Evolutionary conservation across 2,113 vertebrate species (phyloP), one percentile per base, ranked within the genome.

Genomic region (Octodon degus): DNA sequence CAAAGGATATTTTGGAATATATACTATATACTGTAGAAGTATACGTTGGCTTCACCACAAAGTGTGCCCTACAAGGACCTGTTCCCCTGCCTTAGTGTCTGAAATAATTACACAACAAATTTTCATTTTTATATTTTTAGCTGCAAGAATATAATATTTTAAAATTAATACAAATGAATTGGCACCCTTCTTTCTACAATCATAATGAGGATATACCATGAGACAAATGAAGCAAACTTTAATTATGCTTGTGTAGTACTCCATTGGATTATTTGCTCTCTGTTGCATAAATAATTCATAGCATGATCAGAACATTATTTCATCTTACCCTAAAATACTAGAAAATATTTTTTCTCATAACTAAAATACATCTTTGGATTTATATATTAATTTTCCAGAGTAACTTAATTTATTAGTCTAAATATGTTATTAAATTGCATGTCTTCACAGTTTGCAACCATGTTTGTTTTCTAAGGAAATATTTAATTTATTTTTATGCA

Each of bases 61-160:
- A 53, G 24, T 53, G 8, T 55, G 62, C 13, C 1, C 7, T 67
- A 9, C 7, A 50, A 40, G 37, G 13, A 40, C 34, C 6, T 30
- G 2, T 0, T 55, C 9, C 1, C 0, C 6, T 60, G 10, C 2
- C 4, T 3, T 40, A n/a, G 7, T 22, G n/a, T n/a, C 19, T 62
- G 37, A 3, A 83, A 2, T 67, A 12, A 30, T 90, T 32, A 77
- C 87, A 60, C 86, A 84, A 87, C 7, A 53, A 12, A 7, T 19
- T 62, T 50, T 27, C 7, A 25, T 37, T 16, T 80, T 37, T 62
- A 22, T 60, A 20, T 95, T 58, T 32, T 34, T 19, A 86, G 27
- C 2, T 65, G 2, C 1, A 83, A 7, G n/a, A 86, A 55, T 32
- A 19, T 32, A 70, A 12, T 67, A 72, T 65, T 80, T 16, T 94